These are phyloP conservation scores for Drosophila ochracea DNA, from an alignment of 2,888 invertebrate species.

Conservation along the genomic window DNA sequence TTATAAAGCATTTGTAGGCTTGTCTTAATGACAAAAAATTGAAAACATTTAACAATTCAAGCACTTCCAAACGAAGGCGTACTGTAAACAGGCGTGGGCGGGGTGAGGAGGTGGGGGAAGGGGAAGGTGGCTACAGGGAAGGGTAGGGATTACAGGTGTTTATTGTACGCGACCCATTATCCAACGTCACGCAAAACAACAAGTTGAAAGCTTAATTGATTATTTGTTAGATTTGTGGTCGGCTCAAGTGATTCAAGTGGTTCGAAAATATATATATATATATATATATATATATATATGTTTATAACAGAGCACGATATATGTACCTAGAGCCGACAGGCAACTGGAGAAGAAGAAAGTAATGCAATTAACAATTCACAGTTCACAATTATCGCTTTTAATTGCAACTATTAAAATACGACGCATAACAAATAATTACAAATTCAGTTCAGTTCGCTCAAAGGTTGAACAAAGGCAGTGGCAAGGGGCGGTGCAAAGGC, in stretches of 20 bases:
- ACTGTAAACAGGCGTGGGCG: neutral
- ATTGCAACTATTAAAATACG: slow-evolving; percentile 67
- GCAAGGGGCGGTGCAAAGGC: neutral
- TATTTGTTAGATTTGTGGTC: slow-evolving; percentile 51
- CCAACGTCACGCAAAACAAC: slow-evolving; percentile 30
- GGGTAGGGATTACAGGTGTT: slow-evolving; percentile 30
- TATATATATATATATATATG: neutral
- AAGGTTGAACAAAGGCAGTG: slow-evolving; percentile 1
- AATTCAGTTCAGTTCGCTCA: slow-evolving; percentile 9
- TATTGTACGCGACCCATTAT: slow-evolving; percentile 46
- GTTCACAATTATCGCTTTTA: slow-evolving; percentile 46
- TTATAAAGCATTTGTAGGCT: slow-evolving; percentile 75
- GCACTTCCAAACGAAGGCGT: slow-evolving; percentile 56
- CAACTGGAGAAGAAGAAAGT: slow-evolving; percentile 61
- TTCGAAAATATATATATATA: slow-evolving; percentile 1
- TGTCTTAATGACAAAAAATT: slow-evolving; percentile 77
- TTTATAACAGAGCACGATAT: neutral
- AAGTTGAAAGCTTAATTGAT: slow-evolving; percentile 68
- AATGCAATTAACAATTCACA: slow-evolving; percentile 42
- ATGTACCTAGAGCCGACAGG: neutral
- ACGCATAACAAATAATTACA: slow-evolving; percentile 19
- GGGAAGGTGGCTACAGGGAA: too few relatives aligned
- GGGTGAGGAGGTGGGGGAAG: neutral
- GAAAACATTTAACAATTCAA: slow-evolving; percentile 74
- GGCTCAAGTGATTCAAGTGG: slow-evolving; percentile 22